phyloP scores from a whole-genome alignment of 2,113 vertebrate genomes.

The Percopsis transmontana region DNA sequence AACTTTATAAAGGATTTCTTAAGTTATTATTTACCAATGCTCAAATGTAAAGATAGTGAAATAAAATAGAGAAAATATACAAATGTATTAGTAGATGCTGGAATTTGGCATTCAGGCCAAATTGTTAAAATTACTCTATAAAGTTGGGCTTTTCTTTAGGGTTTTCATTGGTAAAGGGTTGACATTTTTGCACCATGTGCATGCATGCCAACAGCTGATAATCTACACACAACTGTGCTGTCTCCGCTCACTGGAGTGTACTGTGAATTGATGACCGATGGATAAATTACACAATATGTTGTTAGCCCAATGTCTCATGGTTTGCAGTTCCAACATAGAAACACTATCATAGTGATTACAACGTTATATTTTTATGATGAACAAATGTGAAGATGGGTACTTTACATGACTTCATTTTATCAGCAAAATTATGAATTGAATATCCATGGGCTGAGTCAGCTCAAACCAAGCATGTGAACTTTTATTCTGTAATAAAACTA shows the following conservation, averaged over 20 bases:
- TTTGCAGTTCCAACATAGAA: conserved; percentile 18
- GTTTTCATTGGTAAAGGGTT: conserved; percentile 22
- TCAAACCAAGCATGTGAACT: conserved; percentile 2
- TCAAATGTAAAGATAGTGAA: conserved; percentile 10
- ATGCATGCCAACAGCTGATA: conserved; percentile 38
- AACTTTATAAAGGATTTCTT: conserved; percentile 33
- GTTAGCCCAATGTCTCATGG: background rate
- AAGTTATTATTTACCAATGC: conserved; percentile 42
- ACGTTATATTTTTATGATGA: conserved; percentile 18
- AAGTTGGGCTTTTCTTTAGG: conserved; percentile 11
- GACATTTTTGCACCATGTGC: conserved; percentile 42
- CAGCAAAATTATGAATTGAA: conserved; percentile 7
- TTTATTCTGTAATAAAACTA: background rate
- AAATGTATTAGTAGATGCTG: conserved; percentile 10
- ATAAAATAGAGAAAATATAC: background rate
- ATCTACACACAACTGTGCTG: background rate
- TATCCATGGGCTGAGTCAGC: background rate
- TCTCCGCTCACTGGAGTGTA: conserved; percentile 5
- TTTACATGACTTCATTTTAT: conserved; percentile 10
- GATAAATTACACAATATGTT: background rate
- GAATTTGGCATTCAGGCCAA: conserved; percentile 36
- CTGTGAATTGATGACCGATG: background rate
- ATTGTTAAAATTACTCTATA: conserved; percentile 24
- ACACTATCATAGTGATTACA: conserved; percentile 16
- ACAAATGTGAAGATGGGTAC: conserved; percentile 14